phyloP scores from a whole-genome alignment of 1,140 invertebrate species.

The Teleogryllus occipitalis region DNA sequence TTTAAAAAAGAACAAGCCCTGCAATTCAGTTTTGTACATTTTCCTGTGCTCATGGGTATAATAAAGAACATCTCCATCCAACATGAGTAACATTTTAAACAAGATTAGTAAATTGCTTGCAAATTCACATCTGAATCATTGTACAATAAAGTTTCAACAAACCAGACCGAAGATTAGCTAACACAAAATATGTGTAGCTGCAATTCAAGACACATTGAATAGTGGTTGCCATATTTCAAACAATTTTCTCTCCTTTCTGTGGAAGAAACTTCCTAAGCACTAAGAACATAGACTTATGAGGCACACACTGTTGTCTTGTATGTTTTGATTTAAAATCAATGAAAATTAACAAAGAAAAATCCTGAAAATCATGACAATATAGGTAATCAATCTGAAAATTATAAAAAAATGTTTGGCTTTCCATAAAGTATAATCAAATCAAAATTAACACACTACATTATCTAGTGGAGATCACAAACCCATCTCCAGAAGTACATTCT shows the following conservation, averaged over 20 bases:
- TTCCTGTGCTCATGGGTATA: conserved; percentile 12
- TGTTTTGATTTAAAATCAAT: too few relatives aligned
- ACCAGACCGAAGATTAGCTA: neutral
- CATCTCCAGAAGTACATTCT: too few relatives aligned
- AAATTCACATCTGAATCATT: neutral
- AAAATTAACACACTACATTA: too few relatives aligned
- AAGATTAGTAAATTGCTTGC: neutral
- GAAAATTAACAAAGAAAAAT: too few relatives aligned
- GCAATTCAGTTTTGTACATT: conserved; percentile 19
- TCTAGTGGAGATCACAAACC: too few relatives aligned
- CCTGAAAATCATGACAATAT: too few relatives aligned
- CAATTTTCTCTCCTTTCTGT: neutral
- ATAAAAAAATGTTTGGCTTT: too few relatives aligned
- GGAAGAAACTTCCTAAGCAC: neutral
- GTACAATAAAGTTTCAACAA: neutral
- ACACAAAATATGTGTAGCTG: too few relatives aligned
- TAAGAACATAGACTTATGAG: neutral
- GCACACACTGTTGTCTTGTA: too few relatives aligned
- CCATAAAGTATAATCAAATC: too few relatives aligned
- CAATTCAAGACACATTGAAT: neutral
- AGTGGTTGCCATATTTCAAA: neutral
- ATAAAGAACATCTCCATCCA: conserved; percentile 10
- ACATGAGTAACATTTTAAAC: neutral
- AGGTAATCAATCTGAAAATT: too few relatives aligned
- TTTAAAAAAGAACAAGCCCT: conserved; percentile 18